Evolutionary conservation across 2,113 vertebrate genomes (phyloP), one percentile per base, ranked within the genome.

Genomic region (Ornithorhynchus anatinus): DNA sequence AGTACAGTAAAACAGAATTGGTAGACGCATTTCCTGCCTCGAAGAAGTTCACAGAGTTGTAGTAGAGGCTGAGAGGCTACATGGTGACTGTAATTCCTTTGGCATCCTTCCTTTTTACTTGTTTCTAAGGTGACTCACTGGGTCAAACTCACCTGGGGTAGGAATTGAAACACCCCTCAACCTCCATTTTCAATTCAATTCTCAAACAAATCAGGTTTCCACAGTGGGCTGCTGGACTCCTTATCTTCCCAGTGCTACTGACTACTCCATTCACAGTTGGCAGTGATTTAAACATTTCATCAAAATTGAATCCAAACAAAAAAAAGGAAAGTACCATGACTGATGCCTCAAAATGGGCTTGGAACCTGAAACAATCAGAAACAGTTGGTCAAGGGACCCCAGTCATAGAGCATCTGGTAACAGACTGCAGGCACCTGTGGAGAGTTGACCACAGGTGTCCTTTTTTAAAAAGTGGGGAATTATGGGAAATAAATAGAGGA

Each of bases 351-450:
- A 78, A 76, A 14, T 6, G 45, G n/a, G 61, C 50, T 53, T 59
- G 79, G 72, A 82, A 70, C 39, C 48, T 17, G 65, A 64, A 80
- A 84, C 73, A 69, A 71, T 79, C 68, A 42, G 14, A 84, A 86
- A 66, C 75, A 86, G 80, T 47, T 66, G 52, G 35, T 82, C 50
- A 61, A 88, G 85, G 61, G 27, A 66, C 69, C 38, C 37, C 59
- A 57, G 72, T 80, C 25, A 51, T 50, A 14, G 33, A 56, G 44
- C 75, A 79, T 88, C 65, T 47, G 54, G 77, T 73, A 80, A 79
- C 60, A 69, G 64, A 6, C 36, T 75, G 72, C 33, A 77, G 42
- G 81, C 80, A 13, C 13, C 35, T 73, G 59, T 72, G 72, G 72
- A 69, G 72, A 69, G 22, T 63, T 75, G 60, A 48, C 63, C 84